Evolutionary conservation across 2,113 vertebrate species (phyloP).

Genomic region (Falcunculus frontatus): DNA sequence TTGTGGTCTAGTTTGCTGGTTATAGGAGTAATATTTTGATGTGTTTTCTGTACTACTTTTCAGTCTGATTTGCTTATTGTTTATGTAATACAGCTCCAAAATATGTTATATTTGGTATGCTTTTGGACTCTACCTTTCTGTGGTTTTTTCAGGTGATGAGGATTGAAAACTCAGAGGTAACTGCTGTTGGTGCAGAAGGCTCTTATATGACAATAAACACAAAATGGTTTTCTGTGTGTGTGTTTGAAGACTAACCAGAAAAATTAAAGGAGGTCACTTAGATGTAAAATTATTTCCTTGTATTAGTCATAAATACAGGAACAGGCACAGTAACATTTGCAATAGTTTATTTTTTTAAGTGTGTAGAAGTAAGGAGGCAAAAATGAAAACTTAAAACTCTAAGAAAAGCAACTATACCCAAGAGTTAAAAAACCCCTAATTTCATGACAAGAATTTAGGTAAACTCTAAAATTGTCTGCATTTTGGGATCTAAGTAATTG

Average conservation of each 20-base stretch:
- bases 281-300: not conserved
- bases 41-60: not conserved
- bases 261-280: not conserved
- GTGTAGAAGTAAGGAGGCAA: not conserved
- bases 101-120: rapidly evolving
- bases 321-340: not conserved
- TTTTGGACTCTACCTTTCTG: not conserved
- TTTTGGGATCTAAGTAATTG: not conserved
- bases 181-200: not conserved
- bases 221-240: not conserved
- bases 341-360: not conserved
- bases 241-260: not conserved
- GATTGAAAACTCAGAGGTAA: not conserved
- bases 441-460: not conserved
- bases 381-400: not conserved
- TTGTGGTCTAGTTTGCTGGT: not conserved
- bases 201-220: not conserved
- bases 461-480: not conserved
- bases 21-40: not conserved
- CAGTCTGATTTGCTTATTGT: not conserved
- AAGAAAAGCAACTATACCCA: not conserved
- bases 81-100: not conserved
- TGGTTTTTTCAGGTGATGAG: not conserved
- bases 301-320: not conserved
- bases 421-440: not conserved